These are phyloP conservation scores for Eucriotettix oculatus DNA, from an alignment of 2,888 invertebrate genomes.

Conservation along the genomic window DNA sequence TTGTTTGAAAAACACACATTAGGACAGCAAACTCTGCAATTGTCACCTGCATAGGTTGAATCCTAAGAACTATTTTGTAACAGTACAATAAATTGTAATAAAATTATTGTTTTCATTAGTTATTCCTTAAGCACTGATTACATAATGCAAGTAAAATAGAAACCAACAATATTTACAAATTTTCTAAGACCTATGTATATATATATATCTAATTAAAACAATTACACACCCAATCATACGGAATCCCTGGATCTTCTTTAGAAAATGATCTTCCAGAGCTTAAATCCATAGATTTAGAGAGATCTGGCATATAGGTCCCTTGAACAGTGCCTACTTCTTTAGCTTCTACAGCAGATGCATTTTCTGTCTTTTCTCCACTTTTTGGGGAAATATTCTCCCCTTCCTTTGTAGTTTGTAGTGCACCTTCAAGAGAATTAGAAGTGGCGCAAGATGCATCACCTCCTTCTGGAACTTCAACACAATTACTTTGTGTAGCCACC, in stretches of 20 bases:
- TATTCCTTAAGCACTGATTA: too few species aligned
- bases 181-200: too few species aligned
- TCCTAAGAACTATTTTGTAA: too few species aligned
- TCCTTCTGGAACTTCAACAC: background rate
- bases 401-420: background rate
- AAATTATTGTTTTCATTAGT: too few species aligned
- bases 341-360: background rate
- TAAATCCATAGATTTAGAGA: background rate
- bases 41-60: too few species aligned
- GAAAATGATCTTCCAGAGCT: background rate
- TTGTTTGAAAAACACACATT: too few species aligned
- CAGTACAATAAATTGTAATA: too few species aligned
- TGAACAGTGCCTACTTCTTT: conserved; percentile 3
- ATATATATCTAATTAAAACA: background rate
- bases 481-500: too few species aligned
- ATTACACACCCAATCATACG: conserved; percentile 62
- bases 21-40: too few species aligned
- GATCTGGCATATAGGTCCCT: background rate
- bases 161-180: too few species aligned
- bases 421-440: background rate
- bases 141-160: too few species aligned
- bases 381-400: background rate
- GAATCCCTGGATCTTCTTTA: conserved; percentile 60
- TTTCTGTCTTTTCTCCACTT: background rate
- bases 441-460: background rate